Percentiles rank a stretch among this genome's conserved stretches.
These are phyloP conservation scores for Meriones psammophilus DNA, from an alignment of 2,797 vertebrate species.

Conservation along the genomic window DNA sequence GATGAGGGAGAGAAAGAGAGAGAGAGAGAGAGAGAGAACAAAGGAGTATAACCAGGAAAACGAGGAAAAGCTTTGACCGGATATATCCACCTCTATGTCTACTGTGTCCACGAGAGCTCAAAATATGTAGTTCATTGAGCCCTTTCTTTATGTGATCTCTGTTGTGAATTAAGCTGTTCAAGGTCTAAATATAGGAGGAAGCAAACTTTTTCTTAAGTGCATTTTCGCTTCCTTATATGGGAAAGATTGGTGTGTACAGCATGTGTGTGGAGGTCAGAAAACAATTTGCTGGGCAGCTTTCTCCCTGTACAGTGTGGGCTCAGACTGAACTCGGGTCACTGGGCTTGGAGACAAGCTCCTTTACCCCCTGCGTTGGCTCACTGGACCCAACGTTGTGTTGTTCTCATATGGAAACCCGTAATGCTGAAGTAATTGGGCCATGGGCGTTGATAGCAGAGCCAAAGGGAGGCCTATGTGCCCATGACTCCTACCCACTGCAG, in stretches of 20 bases:
- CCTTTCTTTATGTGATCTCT: neutral
- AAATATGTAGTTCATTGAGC: neutral
- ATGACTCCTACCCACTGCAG: fast-evolving
- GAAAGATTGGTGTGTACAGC: neutral
- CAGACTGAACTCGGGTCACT: no score
- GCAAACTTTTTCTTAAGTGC: neutral
- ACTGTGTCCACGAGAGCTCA: constrained; percentile 51
- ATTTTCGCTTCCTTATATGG: neutral
- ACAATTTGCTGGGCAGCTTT: no score
- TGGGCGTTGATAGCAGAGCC: constrained; percentile 18
- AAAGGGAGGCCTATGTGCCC: neutral
- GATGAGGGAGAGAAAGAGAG: neutral
- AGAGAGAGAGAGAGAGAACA: neutral
- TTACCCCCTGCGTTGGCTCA: neutral
- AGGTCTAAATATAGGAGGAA: constrained; percentile 5
- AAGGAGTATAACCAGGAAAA: constrained; percentile 34
- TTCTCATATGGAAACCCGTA: constrained; percentile 22
- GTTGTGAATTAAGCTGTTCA: neutral
- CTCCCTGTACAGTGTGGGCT: neutral
- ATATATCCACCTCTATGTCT: constrained; percentile 67
- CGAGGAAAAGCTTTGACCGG: neutral
- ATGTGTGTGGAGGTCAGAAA: neutral
- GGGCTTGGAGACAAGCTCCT: neutral
- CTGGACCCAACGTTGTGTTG: neutral
- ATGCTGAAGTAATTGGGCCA: neutral